Evolutionary conservation across 2,113 vertebrate genomes (phyloP).

Genomic region (Aldabrachelys gigantea): DNA sequence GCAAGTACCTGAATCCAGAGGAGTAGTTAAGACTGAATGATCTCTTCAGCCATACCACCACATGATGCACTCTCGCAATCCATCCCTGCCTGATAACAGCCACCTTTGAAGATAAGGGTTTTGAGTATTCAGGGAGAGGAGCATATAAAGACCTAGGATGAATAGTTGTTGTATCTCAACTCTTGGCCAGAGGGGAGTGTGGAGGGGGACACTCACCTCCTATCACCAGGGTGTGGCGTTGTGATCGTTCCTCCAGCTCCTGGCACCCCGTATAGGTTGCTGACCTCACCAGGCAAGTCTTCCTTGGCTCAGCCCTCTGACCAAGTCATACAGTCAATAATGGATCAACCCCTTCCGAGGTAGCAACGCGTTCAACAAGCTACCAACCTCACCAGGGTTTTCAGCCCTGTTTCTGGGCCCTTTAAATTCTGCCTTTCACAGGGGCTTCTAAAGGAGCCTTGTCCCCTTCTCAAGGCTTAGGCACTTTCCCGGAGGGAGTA

Average conservation of each 20-base stretch:
- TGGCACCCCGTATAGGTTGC: not conserved
- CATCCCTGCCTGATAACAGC: not conserved
- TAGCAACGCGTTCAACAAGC: not conserved
- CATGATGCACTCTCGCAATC: rapidly evolving
- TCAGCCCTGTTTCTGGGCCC: not conserved
- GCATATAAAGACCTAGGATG: rapidly evolving
- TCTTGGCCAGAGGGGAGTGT: not conserved
- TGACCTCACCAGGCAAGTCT: not conserved
- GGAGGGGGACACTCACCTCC: not conserved
- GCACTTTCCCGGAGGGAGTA: not conserved
- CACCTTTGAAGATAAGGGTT: not conserved
- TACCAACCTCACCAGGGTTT: not conserved
- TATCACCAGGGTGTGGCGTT: not conserved
- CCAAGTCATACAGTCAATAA: not conserved
- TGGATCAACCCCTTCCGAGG: not conserved
- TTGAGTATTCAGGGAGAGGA: not conserved
- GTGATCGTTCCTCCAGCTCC: not conserved
- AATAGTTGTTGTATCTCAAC: not conserved
- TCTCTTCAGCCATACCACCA: not conserved
- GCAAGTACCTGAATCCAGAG: not conserved
- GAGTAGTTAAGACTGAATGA: not conserved
- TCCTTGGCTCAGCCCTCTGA: not conserved
- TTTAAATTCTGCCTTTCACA: not conserved
- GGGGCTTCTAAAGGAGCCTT: not conserved
- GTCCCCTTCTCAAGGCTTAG: not conserved